These are phyloP conservation scores for Drosophila ogumai DNA, from an alignment of 1,140 invertebrate genomes.

Conservation along the genomic window DNA sequence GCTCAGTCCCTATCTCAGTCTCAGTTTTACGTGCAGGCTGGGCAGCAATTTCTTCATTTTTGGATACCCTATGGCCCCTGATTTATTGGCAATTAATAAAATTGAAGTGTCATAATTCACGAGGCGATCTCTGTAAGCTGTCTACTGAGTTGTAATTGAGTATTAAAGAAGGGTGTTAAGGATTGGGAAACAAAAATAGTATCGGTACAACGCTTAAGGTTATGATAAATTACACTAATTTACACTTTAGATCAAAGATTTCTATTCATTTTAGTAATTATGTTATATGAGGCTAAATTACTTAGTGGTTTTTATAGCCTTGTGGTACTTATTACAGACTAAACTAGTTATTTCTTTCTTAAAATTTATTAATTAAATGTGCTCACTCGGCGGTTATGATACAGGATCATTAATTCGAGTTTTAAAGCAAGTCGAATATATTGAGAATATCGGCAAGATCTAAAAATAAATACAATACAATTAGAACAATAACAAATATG, in stretches of 20 bases:
- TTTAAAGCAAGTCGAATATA: too few species aligned
- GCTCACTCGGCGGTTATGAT: too few species aligned
- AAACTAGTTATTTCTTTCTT: background rate
- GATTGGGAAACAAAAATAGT: slow-evolving; percentile 3
- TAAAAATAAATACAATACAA: too few species aligned
- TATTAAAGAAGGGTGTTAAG: background rate
- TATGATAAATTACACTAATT: background rate
- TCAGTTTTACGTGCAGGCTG: background rate
- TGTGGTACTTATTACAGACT: background rate
- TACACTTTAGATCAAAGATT: background rate
- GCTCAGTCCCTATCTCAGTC: slow-evolving; percentile 2
- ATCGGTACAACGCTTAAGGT: background rate
- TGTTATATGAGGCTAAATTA: background rate
- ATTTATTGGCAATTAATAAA: slow-evolving; percentile 85
- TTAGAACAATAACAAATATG: too few species aligned
- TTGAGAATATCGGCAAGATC: too few species aligned
- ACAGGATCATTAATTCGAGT: too few species aligned
- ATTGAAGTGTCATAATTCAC: slow-evolving; percentile 81
- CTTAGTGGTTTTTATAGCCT: background rate
- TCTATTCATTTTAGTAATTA: background rate
- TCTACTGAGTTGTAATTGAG: slow-evolving; percentile 25
- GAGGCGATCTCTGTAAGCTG: slow-evolving; percentile 24
- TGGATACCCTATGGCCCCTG: slow-evolving; percentile 61
- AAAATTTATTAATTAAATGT: too few species aligned
- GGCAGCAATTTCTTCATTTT: slow-evolving; percentile 61